A percentile compares a stretch with the other conserved stretches of the same genome.
These are phyloP conservation scores for Myocastor coypus DNA, from an alignment of 2,113 vertebrate genomes.

Conservation along the genomic window DNA sequence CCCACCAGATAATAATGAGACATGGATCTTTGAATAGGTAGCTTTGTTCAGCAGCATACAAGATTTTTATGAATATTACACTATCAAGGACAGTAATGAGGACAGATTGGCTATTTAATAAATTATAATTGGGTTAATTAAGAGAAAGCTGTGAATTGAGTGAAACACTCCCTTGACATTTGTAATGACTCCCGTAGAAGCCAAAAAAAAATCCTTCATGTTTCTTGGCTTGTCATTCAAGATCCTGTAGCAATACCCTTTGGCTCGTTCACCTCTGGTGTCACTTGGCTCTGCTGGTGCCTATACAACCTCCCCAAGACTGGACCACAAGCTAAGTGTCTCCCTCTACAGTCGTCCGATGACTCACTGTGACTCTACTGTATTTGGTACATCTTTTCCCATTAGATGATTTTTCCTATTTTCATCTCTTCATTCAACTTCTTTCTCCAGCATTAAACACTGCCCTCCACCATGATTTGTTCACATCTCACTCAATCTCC, in stretches of 20 bases:
- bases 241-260: not conserved
- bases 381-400: not conserved
- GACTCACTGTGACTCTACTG: not conserved
- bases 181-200: slow-evolving; percentile 4
- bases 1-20: not conserved
- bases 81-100: slow-evolving; percentile 32
- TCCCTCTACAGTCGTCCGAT: not conserved
- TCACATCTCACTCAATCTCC: not conserved
- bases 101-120: slow-evolving; percentile 60
- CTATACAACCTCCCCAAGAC: not conserved
- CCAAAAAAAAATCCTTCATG: slow-evolving; percentile 29
- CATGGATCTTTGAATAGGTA: not conserved
- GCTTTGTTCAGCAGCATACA: slow-evolving; percentile 11
- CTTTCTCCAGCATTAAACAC: not conserved
- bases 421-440: not conserved
- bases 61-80: slow-evolving; percentile 56
- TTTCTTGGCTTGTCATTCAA: slow-evolving; percentile 15
- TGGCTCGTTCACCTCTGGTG: not conserved
- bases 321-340: not conserved
- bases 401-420: not conserved
- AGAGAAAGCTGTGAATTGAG: slow-evolving; percentile 49
- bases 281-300: not conserved
- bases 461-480: not conserved
- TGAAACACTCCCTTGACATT: slow-evolving; percentile 9
- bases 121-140: slow-evolving; percentile 61